Evolutionary conservation across 2,888 invertebrate genomes (phyloP).

Genomic region (Penaeus monodon): DNA sequence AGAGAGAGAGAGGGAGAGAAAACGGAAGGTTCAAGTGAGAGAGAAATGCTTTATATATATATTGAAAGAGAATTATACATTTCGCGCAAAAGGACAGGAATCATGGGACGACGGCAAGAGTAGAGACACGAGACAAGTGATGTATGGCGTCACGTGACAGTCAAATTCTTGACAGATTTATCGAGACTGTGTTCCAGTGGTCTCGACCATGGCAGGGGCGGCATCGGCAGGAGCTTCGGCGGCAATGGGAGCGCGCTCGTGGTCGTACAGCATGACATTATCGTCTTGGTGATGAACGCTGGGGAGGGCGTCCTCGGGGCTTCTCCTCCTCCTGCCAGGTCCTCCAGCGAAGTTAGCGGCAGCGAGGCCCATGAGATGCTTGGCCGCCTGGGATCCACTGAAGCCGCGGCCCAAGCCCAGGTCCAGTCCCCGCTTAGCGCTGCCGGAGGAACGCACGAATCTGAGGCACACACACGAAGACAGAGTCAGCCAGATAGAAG

Average conservation of each 20-base stretch:
- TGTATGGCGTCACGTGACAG: slow-evolving; percentile 8
- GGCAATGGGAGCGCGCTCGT: slow-evolving; percentile 26
- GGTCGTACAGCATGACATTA: slow-evolving; percentile 2
- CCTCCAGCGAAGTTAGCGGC: slow-evolving; percentile 88
- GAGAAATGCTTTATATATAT: background rate
- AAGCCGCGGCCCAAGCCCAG: slow-evolving; percentile 89
- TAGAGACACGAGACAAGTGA: slow-evolving; percentile 1
- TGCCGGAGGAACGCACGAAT: slow-evolving; percentile 55
- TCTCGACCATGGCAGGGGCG: too few species aligned
- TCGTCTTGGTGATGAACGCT: slow-evolving; percentile 18
- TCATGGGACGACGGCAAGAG: background rate
- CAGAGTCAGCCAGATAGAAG: background rate
- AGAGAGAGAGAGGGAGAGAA: background rate
- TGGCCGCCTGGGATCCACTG: slow-evolving; percentile 90
- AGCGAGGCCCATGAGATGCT: slow-evolving; percentile 90
- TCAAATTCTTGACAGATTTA: slow-evolving; percentile 1
- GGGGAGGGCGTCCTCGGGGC: slow-evolving; percentile 27
- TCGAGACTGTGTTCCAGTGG: slow-evolving; percentile 15
- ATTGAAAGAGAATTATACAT: background rate
- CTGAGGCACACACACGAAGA: slow-evolving; percentile 23
- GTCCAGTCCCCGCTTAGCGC: slow-evolving; percentile 84
- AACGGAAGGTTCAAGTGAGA: background rate
- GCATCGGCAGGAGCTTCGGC: background rate
- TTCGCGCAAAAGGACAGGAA: slow-evolving; percentile 2
- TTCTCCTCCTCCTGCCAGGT: slow-evolving; percentile 87